These are phyloP conservation scores for Tenthredo mesomela DNA, from an alignment of 2,888 invertebrate species.

Conservation along the genomic window DNA sequence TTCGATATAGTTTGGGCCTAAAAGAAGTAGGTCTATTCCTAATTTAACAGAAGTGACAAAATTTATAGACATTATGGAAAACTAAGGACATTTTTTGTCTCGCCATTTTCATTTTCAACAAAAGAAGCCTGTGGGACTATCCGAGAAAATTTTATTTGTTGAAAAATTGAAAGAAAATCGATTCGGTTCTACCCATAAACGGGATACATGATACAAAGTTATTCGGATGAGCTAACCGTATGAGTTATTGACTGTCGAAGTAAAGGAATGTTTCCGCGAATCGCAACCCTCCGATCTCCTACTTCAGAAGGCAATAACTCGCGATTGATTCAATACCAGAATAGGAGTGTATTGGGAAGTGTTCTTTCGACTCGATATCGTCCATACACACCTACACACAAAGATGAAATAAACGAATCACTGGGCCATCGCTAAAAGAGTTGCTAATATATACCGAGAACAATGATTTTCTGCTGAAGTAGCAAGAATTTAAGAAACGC, in stretches of 20 bases:
- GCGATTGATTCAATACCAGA: slow-evolving; percentile 30
- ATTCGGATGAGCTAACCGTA: slow-evolving; percentile 27
- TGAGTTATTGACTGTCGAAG: slow-evolving; percentile 19
- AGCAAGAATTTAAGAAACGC: neutral
- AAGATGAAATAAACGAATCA: neutral
- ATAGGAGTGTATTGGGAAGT: neutral
- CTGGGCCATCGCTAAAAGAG: neutral
- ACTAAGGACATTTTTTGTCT: neutral
- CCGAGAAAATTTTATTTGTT: neutral
- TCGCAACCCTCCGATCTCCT: slow-evolving; percentile 14
- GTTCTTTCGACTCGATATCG: neutral
- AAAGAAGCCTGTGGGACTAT: neutral
- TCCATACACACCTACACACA: neutral
- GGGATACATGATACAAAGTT: neutral
- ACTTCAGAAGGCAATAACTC: slow-evolving; percentile 32
- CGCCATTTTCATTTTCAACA: neutral
- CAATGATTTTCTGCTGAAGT: neutral
- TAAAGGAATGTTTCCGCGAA: neutral
- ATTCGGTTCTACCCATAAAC: neutral
- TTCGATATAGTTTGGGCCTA: neutral
- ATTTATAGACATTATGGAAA: neutral
- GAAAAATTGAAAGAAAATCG: neutral
- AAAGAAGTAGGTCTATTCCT: neutral
- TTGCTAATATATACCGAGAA: neutral
- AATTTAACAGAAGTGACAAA: neutral